Percentiles rank a stretch among this genome's conserved stretches.
These are phyloP conservation scores for Tangara arthus DNA, from an alignment of 2,797 vertebrate species.

Conservation along the genomic window DNA sequence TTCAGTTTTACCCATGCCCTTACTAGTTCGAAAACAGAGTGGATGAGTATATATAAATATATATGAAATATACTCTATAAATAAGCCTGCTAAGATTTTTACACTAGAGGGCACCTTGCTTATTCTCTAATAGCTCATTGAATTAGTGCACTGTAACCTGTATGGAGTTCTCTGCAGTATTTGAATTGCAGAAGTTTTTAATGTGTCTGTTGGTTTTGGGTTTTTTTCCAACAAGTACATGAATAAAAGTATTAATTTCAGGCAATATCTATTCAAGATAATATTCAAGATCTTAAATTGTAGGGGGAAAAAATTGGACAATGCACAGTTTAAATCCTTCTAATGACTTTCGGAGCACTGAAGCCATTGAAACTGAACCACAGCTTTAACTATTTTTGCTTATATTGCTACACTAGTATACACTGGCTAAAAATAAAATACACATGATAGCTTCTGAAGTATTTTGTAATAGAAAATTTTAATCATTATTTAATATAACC, in stretches of 20 bases:
- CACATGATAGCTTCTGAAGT: not conserved
- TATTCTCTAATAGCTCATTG: not conserved
- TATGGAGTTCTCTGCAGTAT: not conserved
- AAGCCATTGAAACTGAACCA: not conserved
- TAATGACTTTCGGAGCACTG: not conserved
- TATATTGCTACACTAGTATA: not conserved
- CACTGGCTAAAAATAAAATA: not conserved
- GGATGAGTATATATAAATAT: not conserved
- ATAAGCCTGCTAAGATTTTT: not conserved
- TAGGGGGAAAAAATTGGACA: not conserved
- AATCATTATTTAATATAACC: not conserved
- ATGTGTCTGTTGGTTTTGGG: not conserved
- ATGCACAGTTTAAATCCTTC: not conserved
- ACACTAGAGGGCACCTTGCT: conserved; percentile 7
- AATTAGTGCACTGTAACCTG: not conserved
- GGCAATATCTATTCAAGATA: not conserved
- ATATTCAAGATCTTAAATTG: not conserved
- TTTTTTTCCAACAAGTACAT: not conserved
- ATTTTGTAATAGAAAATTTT: not conserved
- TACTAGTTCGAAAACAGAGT: not conserved
- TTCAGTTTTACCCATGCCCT: not conserved
- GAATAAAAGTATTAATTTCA: not conserved
- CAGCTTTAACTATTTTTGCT: not conserved
- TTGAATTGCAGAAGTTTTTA: not conserved
- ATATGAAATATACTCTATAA: not conserved